Percentiles rank a stretch among this genome's conserved stretches.
These are phyloP conservation scores for Pseudobourletiella spinata DNA, from an alignment of 1,140 invertebrate genomes.

Conservation along the genomic window DNA sequence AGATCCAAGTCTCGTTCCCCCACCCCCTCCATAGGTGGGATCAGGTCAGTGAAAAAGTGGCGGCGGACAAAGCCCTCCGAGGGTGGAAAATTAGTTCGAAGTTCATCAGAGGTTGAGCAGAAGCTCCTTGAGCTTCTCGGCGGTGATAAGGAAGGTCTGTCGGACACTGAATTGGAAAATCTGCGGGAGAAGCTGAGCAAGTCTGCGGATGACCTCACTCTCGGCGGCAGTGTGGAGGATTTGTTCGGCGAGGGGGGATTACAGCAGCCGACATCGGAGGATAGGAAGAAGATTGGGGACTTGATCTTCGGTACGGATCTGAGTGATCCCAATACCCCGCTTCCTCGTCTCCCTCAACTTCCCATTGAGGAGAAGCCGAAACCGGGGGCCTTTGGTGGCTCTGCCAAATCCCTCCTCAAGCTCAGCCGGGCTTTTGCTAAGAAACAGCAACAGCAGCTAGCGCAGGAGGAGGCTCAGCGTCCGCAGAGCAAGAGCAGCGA, in stretches of 20 bases:
- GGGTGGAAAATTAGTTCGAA: not conserved
- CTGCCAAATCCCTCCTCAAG: not conserved
- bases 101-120: conserved; percentile 23
- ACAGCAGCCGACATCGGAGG: not conserved
- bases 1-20: not conserved
- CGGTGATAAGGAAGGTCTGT: not conserved
- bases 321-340: conserved; percentile 2
- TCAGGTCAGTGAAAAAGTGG: not conserved
- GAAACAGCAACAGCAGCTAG: not conserved
- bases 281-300: not conserved
- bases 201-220: not conserved
- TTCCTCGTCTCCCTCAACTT: not conserved
- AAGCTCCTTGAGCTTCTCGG: conserved; percentile 28
- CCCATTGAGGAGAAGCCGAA: conserved; percentile 1
- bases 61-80: conserved; percentile 1
- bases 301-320: not conserved
- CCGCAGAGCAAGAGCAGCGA: not conserved
- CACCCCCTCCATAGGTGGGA: not conserved
- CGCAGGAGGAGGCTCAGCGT: not conserved
- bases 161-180: not conserved
- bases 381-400: not conserved
- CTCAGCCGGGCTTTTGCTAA: not conserved
- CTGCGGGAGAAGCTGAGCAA: not conserved
- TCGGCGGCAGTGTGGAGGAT: no score
- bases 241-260: not conserved